Evolutionary conservation across 1,140 invertebrate species (phyloP).

Genomic region (Ladona fulva): DNA sequence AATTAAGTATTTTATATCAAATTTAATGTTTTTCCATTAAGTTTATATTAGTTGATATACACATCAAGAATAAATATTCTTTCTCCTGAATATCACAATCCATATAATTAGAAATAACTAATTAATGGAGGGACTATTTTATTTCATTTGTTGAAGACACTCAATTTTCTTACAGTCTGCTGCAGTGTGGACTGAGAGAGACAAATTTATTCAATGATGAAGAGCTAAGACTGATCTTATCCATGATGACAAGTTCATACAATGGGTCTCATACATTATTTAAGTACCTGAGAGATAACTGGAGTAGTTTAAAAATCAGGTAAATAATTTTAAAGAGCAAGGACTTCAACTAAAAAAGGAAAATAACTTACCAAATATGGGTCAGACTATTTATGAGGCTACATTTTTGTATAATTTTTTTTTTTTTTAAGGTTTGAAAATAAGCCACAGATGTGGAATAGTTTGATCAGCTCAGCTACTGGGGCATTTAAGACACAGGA

Average conservation of each 20-base stretch:
- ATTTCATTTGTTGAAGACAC: too few relatives aligned
- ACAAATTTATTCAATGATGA: constrained; percentile 57
- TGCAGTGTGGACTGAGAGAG: constrained; percentile 53
- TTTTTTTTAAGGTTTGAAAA: constrained; percentile 46
- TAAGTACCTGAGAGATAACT: constrained; percentile 54
- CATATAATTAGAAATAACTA: too few relatives aligned
- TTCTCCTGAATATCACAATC: too few relatives aligned
- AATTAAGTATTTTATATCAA: too few relatives aligned
- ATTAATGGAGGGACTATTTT: too few relatives aligned
- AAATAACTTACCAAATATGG: too few relatives aligned
- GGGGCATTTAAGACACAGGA: constrained; percentile 59
- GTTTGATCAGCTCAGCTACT: constrained; percentile 56
- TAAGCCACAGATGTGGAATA: constrained; percentile 60
- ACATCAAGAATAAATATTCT: too few relatives aligned
- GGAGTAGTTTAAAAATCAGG: constrained; percentile 52
- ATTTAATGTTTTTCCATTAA: too few relatives aligned
- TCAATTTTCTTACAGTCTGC: constrained; percentile 37
- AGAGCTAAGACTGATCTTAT: constrained; percentile 60
- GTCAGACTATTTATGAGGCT: too few relatives aligned
- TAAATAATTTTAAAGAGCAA: constrained; percentile 24
- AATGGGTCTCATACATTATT: constrained; percentile 59
- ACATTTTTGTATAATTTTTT: too few relatives aligned
- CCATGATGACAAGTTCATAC: constrained; percentile 53
- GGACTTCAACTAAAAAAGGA: too few relatives aligned
- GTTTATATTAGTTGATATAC: too few relatives aligned